These are phyloP conservation scores for Alviniconcha marisindica DNA, from an alignment of 1,140 invertebrate genomes.

Conservation along the genomic window DNA sequence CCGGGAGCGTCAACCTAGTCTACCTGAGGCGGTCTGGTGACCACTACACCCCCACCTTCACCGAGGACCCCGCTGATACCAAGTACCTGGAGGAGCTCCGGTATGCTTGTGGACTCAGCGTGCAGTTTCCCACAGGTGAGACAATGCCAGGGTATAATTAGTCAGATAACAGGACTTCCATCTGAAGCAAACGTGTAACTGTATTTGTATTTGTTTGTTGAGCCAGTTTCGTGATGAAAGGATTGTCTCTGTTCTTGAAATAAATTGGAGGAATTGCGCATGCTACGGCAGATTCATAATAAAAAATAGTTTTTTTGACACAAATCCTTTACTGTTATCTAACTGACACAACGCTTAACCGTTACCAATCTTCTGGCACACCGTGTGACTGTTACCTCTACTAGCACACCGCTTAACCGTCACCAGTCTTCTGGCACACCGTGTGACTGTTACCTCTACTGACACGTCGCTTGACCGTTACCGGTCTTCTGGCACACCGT, in stretches of 20 bases:
- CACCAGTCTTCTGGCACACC: no score
- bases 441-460: no score
- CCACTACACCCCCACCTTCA: not conserved
- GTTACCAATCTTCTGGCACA: no score
- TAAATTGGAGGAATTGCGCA: no score
- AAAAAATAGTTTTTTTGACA: no score
- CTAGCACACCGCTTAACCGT: no score
- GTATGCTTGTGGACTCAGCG: not conserved
- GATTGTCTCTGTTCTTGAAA: not conserved
- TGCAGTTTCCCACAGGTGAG: not conserved
- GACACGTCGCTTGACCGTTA: no score
- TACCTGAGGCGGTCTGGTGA: not conserved
- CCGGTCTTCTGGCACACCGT: no score
- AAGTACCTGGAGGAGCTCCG: constrained; percentile 4
- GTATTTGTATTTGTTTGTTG: not conserved
- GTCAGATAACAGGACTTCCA: not conserved
- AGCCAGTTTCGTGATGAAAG: not conserved
- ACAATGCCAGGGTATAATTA: not conserved
- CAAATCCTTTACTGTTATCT: no score
- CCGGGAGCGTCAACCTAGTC: not conserved
- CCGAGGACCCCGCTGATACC: not conserved
- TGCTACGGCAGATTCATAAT: no score
- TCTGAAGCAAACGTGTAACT: not conserved
- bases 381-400: no score
- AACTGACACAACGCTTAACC: no score